These are phyloP conservation scores for Zapus hudsonius DNA, from an alignment of 2,113 vertebrate species.

Conservation along the genomic window DNA sequence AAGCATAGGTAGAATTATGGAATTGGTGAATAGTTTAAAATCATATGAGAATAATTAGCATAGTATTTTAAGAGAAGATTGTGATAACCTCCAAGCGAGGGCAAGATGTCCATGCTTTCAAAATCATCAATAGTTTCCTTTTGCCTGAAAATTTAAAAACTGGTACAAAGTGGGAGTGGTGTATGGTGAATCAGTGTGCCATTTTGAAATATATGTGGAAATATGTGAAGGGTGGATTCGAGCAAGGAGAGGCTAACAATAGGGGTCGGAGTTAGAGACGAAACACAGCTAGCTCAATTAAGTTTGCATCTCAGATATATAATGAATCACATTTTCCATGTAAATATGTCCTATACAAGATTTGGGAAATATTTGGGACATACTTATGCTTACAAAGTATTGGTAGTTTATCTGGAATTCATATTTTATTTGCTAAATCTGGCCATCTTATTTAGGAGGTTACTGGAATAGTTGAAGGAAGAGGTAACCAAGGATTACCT, in stretches of 20 bases:
- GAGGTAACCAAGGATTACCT: not conserved
- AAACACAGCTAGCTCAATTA: not conserved
- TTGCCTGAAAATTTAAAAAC: slow-evolving; percentile 47
- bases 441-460: not conserved
- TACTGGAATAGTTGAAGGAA: not conserved
- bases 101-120: not conserved
- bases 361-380: not conserved
- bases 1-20: not conserved
- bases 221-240: not conserved
- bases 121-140: slow-evolving; percentile 41
- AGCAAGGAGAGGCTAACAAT: not conserved
- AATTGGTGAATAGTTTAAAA: not conserved
- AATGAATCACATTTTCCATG: not conserved
- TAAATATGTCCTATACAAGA: not conserved
- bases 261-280: not conserved
- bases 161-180: not conserved
- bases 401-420: slow-evolving; percentile 35
- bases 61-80: not conserved
- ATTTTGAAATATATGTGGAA: slow-evolving; percentile 23
- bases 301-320: slow-evolving; percentile 17
- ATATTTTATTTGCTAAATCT: slow-evolving; percentile 9
- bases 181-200: not conserved
- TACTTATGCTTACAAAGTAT: not conserved
- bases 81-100: not conserved
- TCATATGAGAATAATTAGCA: not conserved